Base-by-base conservation (phyloP, 2,797 vertebrate species). In the Acipenser transmontanus region DNA sequence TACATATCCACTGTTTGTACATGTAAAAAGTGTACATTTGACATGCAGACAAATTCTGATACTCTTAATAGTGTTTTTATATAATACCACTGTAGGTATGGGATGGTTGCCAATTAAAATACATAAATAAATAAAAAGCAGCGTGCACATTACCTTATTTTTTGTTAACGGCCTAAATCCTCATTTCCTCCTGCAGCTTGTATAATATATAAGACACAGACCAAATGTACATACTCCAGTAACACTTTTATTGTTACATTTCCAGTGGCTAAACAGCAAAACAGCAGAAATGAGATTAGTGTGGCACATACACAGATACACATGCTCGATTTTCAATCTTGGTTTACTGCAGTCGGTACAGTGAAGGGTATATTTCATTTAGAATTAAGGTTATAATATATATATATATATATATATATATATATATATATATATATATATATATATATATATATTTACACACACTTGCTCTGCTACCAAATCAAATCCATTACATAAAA, bases 401-500 rank as follows among this genome's bases (percentile, higher is more conserved):
- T 86, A 85, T 74, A 79, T 34, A 34, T 34, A 34, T 34, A 34
- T 34, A 34, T 34, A 34, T 34, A 34, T 34, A 34, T 34, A 34
- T 34, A 34, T 34, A 34, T 34, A 34, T 34, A 34, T 34, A 34
- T 34, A 34, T 34, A 34, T 34, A 34, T 34, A 34, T 34, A 34
- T 34, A 34, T 34, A 34, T 34, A 34, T 34, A 34, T 34, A 34
- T 34, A 81, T 78, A 81, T 87, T 86, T 86, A 80, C 34, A 74
- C 69, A 82, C 88, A 91, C 93, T 93, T 94, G 94, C 92, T 93
- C 91, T 94, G 94, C 94, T 95, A 94, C 93, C 81, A 88, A 83
- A 87, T 72, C 71, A 82, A 87, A 85, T 87, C 81, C 81, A 83
- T 85, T 80, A 88, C 79, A 80, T 71, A 76, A 68, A 79, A 77